Evolutionary conservation across 1,140 invertebrate genomes (phyloP), one percentile per base, ranked within the genome.

Genomic region (Zaprionus nigranus): DNA sequence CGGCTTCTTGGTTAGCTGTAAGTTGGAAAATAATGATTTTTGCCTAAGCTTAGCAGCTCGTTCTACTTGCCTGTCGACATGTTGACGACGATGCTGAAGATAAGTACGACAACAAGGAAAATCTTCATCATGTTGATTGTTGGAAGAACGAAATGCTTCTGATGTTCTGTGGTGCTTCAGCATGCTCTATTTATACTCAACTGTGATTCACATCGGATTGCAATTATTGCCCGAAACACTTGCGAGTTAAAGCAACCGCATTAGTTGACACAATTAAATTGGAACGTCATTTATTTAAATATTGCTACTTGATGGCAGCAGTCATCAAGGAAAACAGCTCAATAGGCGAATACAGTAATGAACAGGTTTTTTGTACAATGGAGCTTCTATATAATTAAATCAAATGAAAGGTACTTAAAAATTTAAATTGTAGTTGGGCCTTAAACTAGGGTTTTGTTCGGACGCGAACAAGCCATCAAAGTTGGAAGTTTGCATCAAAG

Each of bases 301-400:
- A 53, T 66, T 28, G 66, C 74, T 70, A 51, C 72, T 85, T 74
- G 82, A 80, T 73, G 77, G 69, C 76, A 75, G 71, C 36, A 76
- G 65, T 59, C 9, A 26, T 56, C 15, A 56, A 22, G 9, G 46
- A 28, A 58, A 68, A 66, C 78, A 75, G 78, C 74, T 67, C 64
- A 49, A 30, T 15, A 51, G 28, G 26, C 54, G 51, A 76, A 73
- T 34, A 67, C 58, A 67, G 61, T 71, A 63, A 82, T 53, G 53
- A 70, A 56, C 38, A 51, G 17, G n/a, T 49, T 38, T 65, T 66
- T 71, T 73, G 57, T 76, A 87, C 78, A 86, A 57, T 78, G 66
- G 66, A 67, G 60, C 72, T 75, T 74, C 36, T 79, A 49, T 87
- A 83, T 88, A 83, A 88, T 78, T 86, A 71, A 87, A 88, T 58